Evolutionary conservation across 2,888 invertebrate species (phyloP).

Genomic region (Orthosia cruda): DNA sequence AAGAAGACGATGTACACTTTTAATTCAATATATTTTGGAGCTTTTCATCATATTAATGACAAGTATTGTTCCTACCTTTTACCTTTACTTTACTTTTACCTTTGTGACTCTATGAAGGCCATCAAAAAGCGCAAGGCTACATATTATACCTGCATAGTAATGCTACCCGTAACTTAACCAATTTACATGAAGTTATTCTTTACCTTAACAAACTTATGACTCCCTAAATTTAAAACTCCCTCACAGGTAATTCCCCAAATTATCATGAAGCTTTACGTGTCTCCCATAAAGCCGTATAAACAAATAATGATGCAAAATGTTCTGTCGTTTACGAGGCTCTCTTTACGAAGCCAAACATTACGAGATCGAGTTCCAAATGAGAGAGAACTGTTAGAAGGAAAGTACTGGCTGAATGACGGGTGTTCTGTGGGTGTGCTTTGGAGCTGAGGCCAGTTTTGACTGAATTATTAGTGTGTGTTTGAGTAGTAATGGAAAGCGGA

Average conservation of each 20-base stretch:
- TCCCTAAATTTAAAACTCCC: not conserved
- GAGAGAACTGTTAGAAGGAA: conserved; percentile 38
- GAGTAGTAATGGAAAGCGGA: too few relatives aligned
- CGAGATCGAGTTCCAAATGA: conserved; percentile 55
- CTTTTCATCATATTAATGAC: too few relatives aligned
- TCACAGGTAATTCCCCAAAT: conserved; percentile 49
- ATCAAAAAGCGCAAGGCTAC: too few relatives aligned
- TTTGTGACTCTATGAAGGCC: too few relatives aligned
- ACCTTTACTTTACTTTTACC: too few relatives aligned
- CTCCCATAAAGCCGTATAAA: conserved; percentile 42
- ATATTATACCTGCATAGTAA: too few relatives aligned
- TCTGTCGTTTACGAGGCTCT: conserved; percentile 52
- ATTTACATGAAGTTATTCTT: too few relatives aligned
- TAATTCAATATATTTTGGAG: too few relatives aligned
- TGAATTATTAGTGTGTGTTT: too few relatives aligned
- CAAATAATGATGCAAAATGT: conserved; percentile 62
- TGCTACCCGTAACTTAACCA: too few relatives aligned
- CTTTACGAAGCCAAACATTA: conserved; percentile 64
- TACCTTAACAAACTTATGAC: not conserved
- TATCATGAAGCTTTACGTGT: conserved; percentile 55
- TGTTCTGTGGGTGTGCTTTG: conserved; percentile 26
- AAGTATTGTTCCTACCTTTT: too few relatives aligned
- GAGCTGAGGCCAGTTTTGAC: not conserved
- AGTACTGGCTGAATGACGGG: not conserved
- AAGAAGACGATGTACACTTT: too few relatives aligned